A percentile compares a stretch with the other conserved stretches of the same genome.
Evolutionary conservation across 2,113 vertebrate genomes (phyloP).

Genomic region (Chloroceryle aenea): DNA sequence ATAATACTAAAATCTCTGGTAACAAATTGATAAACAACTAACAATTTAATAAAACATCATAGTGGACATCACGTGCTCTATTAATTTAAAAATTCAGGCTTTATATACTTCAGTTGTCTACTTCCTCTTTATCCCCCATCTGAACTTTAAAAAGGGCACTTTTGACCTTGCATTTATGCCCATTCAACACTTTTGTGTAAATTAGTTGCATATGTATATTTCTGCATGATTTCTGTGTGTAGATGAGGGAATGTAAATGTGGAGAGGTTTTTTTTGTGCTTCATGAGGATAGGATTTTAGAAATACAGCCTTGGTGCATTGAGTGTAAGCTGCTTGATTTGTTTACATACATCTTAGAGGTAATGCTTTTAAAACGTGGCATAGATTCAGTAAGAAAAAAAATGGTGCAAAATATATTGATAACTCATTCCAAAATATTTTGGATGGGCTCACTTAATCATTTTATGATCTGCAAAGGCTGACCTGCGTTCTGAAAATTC

Average conservation of each 20-base stretch:
- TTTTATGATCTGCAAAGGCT: not conserved
- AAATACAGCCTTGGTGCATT: not conserved
- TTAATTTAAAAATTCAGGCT: not conserved
- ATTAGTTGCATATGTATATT: not conserved
- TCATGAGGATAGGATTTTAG: not conserved
- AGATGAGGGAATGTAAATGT: not conserved
- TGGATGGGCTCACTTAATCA: not conserved
- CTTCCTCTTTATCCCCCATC: not conserved
- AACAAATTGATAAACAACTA: not conserved
- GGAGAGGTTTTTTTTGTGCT: not conserved
- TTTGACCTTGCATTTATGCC: not conserved
- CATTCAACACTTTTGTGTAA: not conserved
- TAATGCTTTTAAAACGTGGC: not conserved
- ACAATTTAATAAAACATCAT: not conserved
- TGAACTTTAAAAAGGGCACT: not conserved
- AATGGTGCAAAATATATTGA: not conserved
- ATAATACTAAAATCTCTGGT: not conserved
- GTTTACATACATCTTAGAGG: not conserved
- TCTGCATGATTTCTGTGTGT: not conserved
- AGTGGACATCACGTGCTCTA: not conserved
- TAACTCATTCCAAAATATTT: not conserved
- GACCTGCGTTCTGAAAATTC: not conserved
- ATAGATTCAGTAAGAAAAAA: not conserved
- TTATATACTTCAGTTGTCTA: not conserved
- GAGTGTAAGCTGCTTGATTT: not conserved